A percentile compares a stretch with the other conserved stretches of the same genome.
phyloP scores from a whole-genome alignment of 2,113 vertebrate genomes.

The Osmerus eperlanus region DNA sequence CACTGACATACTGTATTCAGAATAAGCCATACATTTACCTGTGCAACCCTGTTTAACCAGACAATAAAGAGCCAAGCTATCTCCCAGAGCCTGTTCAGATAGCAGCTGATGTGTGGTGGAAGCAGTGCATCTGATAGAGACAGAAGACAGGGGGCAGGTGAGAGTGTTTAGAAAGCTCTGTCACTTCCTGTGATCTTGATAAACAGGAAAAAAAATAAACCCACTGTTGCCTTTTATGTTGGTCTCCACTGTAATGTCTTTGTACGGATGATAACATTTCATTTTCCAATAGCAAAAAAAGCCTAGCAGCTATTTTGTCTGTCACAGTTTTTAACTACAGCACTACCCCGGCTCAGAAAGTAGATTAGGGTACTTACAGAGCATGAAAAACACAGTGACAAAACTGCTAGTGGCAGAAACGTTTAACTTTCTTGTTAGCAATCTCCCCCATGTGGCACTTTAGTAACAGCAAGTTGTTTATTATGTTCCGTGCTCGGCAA shows the following conservation, averaged over 20 bases:
- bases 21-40: slow-evolving; percentile 36
- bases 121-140: slow-evolving; percentile 51
- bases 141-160: slow-evolving; percentile 43
- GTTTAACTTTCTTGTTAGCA: slow-evolving; percentile 95
- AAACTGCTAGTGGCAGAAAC: slow-evolving; percentile 91
- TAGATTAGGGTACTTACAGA: slow-evolving; percentile 85
- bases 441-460: slow-evolving; percentile 95
- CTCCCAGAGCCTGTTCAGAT: slow-evolving; percentile 34
- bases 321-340: slow-evolving; percentile 78
- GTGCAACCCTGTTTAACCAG: slow-evolving; percentile 50
- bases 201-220: slow-evolving; percentile 45
- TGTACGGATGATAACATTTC: slow-evolving; percentile 62
- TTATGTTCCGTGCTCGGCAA: slow-evolving; percentile 94
- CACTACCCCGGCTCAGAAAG: slow-evolving; percentile 75
- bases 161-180: slow-evolving; percentile 47
- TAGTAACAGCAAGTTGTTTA: slow-evolving; percentile 96
- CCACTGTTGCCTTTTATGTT: slow-evolving; percentile 1
- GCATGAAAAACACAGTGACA: slow-evolving; percentile 92
- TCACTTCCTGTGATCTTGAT: slow-evolving; percentile 61
- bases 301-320: slow-evolving; percentile 72
- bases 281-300: slow-evolving; percentile 53
- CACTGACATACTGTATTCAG: slow-evolving; percentile 37
- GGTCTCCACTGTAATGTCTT: slow-evolving; percentile 61
- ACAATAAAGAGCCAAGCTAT: slow-evolving; percentile 35
- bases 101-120: slow-evolving; percentile 36